Evolutionary conservation across 2,888 invertebrate genomes (phyloP), one percentile per base, ranked within the genome.

Genomic region (Pollenia amentaria): DNA sequence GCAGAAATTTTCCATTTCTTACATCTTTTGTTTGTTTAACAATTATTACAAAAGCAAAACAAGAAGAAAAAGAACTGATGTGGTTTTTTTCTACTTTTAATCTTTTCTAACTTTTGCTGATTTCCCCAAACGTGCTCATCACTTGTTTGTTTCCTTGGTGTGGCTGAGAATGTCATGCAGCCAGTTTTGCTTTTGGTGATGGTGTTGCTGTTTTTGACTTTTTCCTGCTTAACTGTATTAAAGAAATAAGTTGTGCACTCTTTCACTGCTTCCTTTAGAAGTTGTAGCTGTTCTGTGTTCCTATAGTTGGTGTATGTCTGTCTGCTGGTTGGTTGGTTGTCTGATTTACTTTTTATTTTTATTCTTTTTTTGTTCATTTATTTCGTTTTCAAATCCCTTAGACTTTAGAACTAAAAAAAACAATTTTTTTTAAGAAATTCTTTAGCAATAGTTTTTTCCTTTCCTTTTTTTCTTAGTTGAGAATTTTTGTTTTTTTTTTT

Each of bases 71-170:
- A 51, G 29, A 51, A 64, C 29, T 38, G 51, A 53, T 57, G 46
- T 65, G 40, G 80, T 55, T 48, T 8, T 57, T 73, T 46, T 12
- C 44, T 42, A 14, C 42, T 53, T 46, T 46, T 9, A 62, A 57
- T 57, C 40, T 78, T 60, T 11, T 18, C 21, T 21, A 78, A 84
- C 67, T 79, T 84, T 73, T 67, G 73, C 67, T 79, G 84, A 84
- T 84, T 84, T 84, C 84, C 83, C 84, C 73, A 79, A 84, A 84
- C 84, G 78, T 84, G 78, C 51, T 79, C 67, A 60, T 84, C 70
- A 57, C 67, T 72, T 65, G 16, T 14, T 67, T 38, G 77, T 51
- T 75, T 75, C 40, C 48, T 67, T 51, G 29, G 42, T 69, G 44
- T 51, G 21, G 51, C 53, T 67, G 7, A 18, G 29, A 29, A 29